Percentiles rank a stretch among this genome's conserved stretches.
These are phyloP conservation scores for Agrenia bidenticulata DNA, from an alignment of 2,888 invertebrate species.

Conservation along the genomic window DNA sequence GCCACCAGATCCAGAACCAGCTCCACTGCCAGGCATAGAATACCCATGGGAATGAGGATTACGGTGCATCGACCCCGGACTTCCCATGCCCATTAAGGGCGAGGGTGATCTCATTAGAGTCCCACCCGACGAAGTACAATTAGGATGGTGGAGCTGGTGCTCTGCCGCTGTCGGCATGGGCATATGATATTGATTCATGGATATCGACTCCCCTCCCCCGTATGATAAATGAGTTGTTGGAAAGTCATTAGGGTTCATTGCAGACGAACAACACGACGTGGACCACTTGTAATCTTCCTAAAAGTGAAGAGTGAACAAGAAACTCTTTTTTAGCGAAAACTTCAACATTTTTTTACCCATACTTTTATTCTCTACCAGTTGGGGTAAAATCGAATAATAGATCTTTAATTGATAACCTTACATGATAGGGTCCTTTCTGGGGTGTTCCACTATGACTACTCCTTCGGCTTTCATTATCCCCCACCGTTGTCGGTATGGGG, in stretches of 20 bases:
- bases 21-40: slow-evolving; percentile 9
- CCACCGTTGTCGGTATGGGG: slow-evolving; percentile 32
- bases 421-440: slow-evolving; percentile 35
- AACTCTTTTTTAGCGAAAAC: too few relatives aligned
- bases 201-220: slow-evolving; percentile 44
- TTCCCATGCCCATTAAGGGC: slow-evolving; percentile 45
- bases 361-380: too few relatives aligned
- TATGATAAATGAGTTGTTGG: slow-evolving; percentile 41
- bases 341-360: too few relatives aligned
- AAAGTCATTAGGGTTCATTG: slow-evolving; percentile 44
- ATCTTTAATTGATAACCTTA: neutral
- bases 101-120: slow-evolving; percentile 47
- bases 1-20: slow-evolving; percentile 11
- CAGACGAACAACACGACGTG: slow-evolving; percentile 40
- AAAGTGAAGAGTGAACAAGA: neutral
- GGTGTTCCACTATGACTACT: slow-evolving; percentile 49
- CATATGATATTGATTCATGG: slow-evolving; percentile 49
- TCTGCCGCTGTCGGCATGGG: slow-evolving; percentile 39
- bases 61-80: slow-evolving; percentile 38
- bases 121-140: slow-evolving; percentile 40
- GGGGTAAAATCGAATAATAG: too few relatives aligned
- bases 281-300: slow-evolving; percentile 52
- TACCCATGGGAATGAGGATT: slow-evolving; percentile 34
- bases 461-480: slow-evolving; percentile 42
- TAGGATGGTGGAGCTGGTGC: slow-evolving; percentile 28